Evolutionary conservation across 2,113 vertebrate species (phyloP), one percentile per base, ranked within the genome.

Genomic region (Coptodon rendalli): DNA sequence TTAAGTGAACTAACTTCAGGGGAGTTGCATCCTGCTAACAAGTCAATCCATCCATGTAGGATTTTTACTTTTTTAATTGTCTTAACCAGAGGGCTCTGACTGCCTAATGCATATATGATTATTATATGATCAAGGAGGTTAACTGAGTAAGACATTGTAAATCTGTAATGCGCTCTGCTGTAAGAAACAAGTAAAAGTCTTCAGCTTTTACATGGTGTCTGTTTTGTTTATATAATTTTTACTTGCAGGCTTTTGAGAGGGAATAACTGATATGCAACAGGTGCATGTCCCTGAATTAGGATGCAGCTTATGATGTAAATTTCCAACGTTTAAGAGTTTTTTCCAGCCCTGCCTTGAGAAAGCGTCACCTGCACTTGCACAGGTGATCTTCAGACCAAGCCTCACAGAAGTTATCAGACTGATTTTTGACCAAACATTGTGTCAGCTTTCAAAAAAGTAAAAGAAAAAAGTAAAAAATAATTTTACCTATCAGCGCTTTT

Each of bases 161-260:
- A 52, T 81, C 82, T 85, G 68, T 10, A 71, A 85, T 87, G 90
- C 82, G 84, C 53, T 89, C 81, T 87, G 89, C 85, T 92, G 86
- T 92, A 85, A 81, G 22, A 31, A 91, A 86, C 57, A 52, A 93
- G 53, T 94, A 89, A 89, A 92, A 38, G 45, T 83, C 22, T 85
- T 87, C 48, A 87, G 81, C 89, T 81, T 89, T 52, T 86, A 61
- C 12, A 3, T 56, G 9, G 43, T 4, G 83, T 83, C 79, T 17
- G 31, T 59, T 81, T 57, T 63, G 11, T 88, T 80, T 22, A 8
- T 59, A 14, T n/a, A 19, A 13, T 56, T 4, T 83, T 89, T 34
- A 78, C 27, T 31, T 50, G 27, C 24, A 0, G 43, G 71, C 71
- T 50, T 76, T 29, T 43, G 12, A 48, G 40, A 48, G 14, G 40